Percentiles rank a stretch among this genome's conserved stretches.
Evolutionary conservation across 2,888 invertebrate species (phyloP).

Genomic region (Oligia strigilis): DNA sequence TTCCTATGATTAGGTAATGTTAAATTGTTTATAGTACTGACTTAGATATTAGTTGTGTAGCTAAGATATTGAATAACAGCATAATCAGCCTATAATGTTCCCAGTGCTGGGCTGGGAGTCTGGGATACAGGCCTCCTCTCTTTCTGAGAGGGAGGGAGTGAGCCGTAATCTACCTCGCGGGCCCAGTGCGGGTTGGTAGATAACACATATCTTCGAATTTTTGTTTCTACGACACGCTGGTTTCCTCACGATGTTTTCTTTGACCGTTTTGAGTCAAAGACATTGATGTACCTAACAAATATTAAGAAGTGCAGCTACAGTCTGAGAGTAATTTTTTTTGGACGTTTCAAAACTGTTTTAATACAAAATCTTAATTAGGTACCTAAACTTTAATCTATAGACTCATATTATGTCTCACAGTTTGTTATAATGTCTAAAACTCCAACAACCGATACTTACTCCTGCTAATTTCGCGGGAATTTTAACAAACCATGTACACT

Average conservation of each 20-base stretch:
- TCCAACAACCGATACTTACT: not conserved
- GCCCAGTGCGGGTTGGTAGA: not conserved
- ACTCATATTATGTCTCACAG: not conserved
- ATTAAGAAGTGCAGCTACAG: not conserved
- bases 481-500: not conserved
- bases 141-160: not conserved
- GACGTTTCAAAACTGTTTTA: not conserved
- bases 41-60: not conserved
- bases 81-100: not conserved
- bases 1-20: slow-evolving; percentile 79
- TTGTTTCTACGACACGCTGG: not conserved
- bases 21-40: slow-evolving; percentile 19
- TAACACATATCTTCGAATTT: not conserved
- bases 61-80: not conserved
- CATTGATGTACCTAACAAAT: not conserved
- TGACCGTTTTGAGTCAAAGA: not conserved
- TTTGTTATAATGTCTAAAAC: not conserved
- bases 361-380: no score
- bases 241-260: not conserved
- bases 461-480: not conserved
- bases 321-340: not conserved
- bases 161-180: not conserved
- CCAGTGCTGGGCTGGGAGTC: not conserved
- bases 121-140: not conserved
- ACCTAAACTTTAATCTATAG: not conserved